phyloP scores from a whole-genome alignment of 2,113 vertebrate species.

The Eleginops maclovinus region DNA sequence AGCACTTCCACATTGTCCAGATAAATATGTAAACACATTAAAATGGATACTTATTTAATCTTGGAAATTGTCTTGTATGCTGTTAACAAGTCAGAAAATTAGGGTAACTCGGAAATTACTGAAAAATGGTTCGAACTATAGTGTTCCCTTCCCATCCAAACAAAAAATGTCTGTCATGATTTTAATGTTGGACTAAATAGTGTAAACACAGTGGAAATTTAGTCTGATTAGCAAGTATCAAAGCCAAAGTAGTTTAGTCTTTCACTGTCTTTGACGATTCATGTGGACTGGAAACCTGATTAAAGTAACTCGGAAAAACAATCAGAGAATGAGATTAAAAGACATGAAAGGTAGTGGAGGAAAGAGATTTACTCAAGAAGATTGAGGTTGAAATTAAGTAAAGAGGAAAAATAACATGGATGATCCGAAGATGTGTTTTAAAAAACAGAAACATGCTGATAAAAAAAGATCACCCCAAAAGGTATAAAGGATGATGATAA shows the following conservation, averaged over 20 bases:
- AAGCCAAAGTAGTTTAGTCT: too few relatives aligned
- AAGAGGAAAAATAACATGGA: neutral
- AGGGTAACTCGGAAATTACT: too few relatives aligned
- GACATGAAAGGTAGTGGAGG: neutral
- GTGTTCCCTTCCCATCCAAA: too few relatives aligned
- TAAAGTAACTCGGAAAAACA: neutral
- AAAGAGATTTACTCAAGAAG: neutral
- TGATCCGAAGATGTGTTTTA: neutral
- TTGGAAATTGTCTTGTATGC: too few relatives aligned
- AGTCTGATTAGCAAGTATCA: neutral
- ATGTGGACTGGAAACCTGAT: neutral
- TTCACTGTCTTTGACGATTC: neutral
- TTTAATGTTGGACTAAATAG: neutral
- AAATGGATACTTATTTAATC: too few relatives aligned
- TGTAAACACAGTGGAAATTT: neutral
- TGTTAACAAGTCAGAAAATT: too few relatives aligned
- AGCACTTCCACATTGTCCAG: too few relatives aligned
- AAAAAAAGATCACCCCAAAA: constrained; percentile 5
- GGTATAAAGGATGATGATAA: constrained; percentile 24
- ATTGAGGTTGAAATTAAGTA: neutral
- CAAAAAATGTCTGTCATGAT: neutral
- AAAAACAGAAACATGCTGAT: neutral
- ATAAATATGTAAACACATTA: too few relatives aligned
- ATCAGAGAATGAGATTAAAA: neutral
- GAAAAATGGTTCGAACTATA: too few relatives aligned